Conservation (phyloP, 2,888 invertebrate genomes). For the Heteropelma amictum region DNA sequence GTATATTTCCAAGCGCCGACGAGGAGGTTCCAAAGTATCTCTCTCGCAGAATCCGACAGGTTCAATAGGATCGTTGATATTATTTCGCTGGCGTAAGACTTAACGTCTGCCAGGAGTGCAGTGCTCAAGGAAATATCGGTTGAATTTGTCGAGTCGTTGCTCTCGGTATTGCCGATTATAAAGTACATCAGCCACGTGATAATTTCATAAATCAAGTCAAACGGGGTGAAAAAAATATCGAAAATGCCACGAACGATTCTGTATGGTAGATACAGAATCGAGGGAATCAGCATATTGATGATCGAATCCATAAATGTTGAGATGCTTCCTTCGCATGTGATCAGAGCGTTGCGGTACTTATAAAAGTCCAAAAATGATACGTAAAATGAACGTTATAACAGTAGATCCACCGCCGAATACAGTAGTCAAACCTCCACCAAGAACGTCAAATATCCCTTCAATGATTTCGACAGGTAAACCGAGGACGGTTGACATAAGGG, state of each 20-base stretch:
- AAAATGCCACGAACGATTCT: constrained; percentile 5
- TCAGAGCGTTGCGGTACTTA: no score
- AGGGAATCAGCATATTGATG: constrained; percentile 31
- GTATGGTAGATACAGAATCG: neutral
- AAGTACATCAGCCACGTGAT: neutral
- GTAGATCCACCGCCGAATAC: no score
- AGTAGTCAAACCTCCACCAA: no score
- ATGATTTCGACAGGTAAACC: neutral
- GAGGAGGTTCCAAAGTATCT: neutral
- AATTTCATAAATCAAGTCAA: neutral
- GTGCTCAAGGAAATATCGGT: constrained; percentile 1
- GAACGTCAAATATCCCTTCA: no score
- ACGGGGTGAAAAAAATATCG: neutral
- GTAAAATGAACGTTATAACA: no score
- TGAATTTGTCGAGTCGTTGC: neutral
- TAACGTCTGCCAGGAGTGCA: constrained; percentile 11
- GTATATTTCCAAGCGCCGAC: constrained; percentile 23
- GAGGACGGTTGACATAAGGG: neutral
- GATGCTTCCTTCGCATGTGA: no score
- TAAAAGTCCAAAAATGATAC: no score
- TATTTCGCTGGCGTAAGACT: constrained; percentile 11
- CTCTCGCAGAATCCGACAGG: constrained; percentile 41
- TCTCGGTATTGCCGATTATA: neutral
- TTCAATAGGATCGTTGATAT: constrained; percentile 39
- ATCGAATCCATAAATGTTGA: constrained; percentile 34